These are phyloP conservation scores for Drosophila pseudoobscura DNA, from an alignment of 1,140 invertebrate species.

Conservation along the genomic window DNA sequence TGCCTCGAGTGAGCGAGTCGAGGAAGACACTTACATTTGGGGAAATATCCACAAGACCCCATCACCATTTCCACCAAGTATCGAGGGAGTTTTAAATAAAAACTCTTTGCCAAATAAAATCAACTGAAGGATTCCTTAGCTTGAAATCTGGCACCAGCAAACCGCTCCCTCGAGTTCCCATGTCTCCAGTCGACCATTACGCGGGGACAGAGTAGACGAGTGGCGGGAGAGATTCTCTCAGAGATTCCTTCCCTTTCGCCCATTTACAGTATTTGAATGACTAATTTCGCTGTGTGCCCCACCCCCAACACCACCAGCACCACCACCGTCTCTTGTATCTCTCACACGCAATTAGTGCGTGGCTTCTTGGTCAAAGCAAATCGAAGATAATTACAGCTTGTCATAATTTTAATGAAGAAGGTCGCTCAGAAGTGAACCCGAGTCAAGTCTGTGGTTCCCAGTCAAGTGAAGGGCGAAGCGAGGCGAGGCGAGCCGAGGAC, in stretches of 20 bases:
- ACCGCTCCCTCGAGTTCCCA: neutral
- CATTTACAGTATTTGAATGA: conserved; percentile 31
- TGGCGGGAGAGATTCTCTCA: neutral
- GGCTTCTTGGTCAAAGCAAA: conserved; percentile 66
- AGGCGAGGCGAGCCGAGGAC: conserved; percentile 6
- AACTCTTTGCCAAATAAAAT: neutral
- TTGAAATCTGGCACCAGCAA: neutral
- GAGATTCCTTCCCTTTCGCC: too few relatives aligned
- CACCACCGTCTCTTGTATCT: conserved; percentile 26
- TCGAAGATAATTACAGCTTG: conserved; percentile 82
- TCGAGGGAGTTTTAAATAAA: neutral
- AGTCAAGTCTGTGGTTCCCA: conserved; percentile 12
- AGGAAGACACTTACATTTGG: conserved; percentile 5
- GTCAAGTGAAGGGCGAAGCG: conserved; percentile 12
- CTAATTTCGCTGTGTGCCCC: conserved; percentile 32
- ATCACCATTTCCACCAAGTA: too few relatives aligned
- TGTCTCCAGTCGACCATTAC: neutral
- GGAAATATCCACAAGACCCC: too few relatives aligned
- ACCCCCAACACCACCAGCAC: neutral
- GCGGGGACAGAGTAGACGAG: neutral
- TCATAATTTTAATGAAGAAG: conserved; percentile 82
- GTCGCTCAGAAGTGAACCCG: conserved; percentile 62
- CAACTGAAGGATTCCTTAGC: too few relatives aligned
- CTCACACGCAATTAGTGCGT: conserved; percentile 76
- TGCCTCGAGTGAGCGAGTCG: conserved; percentile 23